phyloP scores from a whole-genome alignment of 2,797 vertebrate species.

The Rhinogobio ventralis region DNA sequence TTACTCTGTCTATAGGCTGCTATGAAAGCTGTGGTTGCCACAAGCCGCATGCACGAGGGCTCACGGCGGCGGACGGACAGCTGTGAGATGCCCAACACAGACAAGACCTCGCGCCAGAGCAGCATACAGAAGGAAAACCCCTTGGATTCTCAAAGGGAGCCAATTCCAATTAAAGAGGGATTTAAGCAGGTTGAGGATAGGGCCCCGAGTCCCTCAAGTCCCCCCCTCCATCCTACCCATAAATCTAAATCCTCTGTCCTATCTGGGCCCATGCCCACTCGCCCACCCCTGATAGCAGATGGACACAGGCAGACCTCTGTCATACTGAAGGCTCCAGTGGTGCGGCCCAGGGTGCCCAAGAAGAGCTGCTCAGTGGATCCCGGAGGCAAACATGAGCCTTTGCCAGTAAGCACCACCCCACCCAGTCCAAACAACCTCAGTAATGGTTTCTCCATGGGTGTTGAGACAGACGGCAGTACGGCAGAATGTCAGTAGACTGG shows the following conservation, averaged over 20 bases:
- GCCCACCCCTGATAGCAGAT: constrained; percentile 76
- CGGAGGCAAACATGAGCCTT: constrained; percentile 52
- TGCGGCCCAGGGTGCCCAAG: constrained; percentile 69
- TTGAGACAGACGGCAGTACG: constrained; percentile 68
- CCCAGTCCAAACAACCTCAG: constrained; percentile 74
- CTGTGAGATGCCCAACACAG: constrained; percentile 74
- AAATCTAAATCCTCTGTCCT: constrained; percentile 63
- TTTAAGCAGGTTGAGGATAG: constrained; percentile 55
- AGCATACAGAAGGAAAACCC: constrained; percentile 74
- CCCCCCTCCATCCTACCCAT: constrained; percentile 49
- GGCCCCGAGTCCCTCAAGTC: constrained; percentile 49
- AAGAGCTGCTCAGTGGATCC: constrained; percentile 73
- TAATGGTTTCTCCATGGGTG: constrained; percentile 73
- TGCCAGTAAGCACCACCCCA: constrained; percentile 58
- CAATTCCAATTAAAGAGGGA: constrained; percentile 21
- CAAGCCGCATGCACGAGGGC: constrained; percentile 85
- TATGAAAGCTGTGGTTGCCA: constrained; percentile 91
- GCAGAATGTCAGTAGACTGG: constrained; percentile 72
- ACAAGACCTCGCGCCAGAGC: constrained; percentile 70
- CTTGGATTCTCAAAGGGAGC: constrained; percentile 63
- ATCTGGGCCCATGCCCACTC: constrained; percentile 51
- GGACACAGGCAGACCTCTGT: constrained; percentile 72
- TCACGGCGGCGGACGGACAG: constrained; percentile 78
- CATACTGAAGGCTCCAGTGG: constrained; percentile 67
- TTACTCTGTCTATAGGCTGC: constrained; percentile 78